Base-by-base conservation (phyloP, 2,888 invertebrate genomes). In the Trichogramma evanescens region DNA sequence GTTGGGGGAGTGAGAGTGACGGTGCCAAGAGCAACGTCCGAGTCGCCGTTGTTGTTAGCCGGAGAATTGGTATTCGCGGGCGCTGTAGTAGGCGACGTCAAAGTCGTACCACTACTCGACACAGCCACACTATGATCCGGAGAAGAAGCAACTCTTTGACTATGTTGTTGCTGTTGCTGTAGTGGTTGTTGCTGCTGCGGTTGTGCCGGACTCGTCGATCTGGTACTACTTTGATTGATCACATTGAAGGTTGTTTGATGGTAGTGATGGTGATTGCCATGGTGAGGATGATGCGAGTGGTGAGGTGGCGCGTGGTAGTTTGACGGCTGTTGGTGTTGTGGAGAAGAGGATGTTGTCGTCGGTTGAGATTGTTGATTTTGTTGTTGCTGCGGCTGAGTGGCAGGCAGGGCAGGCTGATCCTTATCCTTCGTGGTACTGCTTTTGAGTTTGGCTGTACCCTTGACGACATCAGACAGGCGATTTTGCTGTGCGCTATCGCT, bases 381-480 rank as follows among this genome's bases (percentile, higher is more conserved):
- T 10, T 61, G 66, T 7, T 66, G 66, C 50, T 66, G 67, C 56
- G 62, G 67, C 13, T 61, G 48, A 53, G 59, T 62, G 58, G 62
- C 65, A 45, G 9, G 59, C 61, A 53, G 13, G 61, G 43, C 56
- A 65, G 50, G 26, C 7, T 40, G 59, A 42, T 73, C 71, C 57
- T 71, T 73, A 13, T 72, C 78, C 65, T 76, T 78, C 9, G 75
- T 76, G 67, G 78, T 80, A 65, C 76, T 76, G 70, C 74, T 75
- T 74, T 82, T 84, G 66, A 82, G 79, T 74, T 84, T 86, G 55
- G 84, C 85, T 48, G 86, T 87, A 60, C 89, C 89, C 70, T 89
- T 89, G 53, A 91, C 90, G 50, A 91, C 89, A 76, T 91, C 91
- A 8, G 90, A 86, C 71, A 90, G 81, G 74, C 89, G 85, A 75